Evolutionary conservation across 2,797 vertebrate genomes (phyloP), one percentile per base, ranked within the genome.

Genomic region (Sebastes kiyomatsui): DNA sequence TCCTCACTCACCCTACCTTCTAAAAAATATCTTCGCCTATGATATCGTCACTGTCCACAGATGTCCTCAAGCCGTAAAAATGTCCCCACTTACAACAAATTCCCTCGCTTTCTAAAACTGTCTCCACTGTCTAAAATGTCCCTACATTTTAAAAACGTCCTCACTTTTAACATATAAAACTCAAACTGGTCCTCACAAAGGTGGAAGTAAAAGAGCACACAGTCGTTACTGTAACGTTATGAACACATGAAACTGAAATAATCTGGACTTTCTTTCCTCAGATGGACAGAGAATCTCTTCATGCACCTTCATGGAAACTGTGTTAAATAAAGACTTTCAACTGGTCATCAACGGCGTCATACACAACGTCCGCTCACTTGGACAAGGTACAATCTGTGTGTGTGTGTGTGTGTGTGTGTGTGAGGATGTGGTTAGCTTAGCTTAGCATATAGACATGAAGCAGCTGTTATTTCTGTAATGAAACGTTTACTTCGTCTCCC

Each of bases 251-350:
- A 54, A 9, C 2, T 67, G 4, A 54, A 7, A 38, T 38, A 13
- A 38, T 38, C 4, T 79, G n/a, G 5, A 0, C 3, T 16, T 8
- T n/a, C 6, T 8, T 1, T 22, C 42, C 20, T 71, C 92, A 97
- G 97, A 96, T 22, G 96, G 96, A 81, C 93, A 38, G 84, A 94
- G 91, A 66, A 86, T 97, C 70, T 95, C 96, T 60, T 68, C 91
- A 20, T 88, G 93, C 72, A 96, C 95, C 0, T 85, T 91, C 12
- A 96, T 97, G 95, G 95, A 95, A 54, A 77, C 95, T 13, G 93
- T 97, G 72, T 4, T 97, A 72, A 94, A 87, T 81, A 93, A 95
- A 89, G 94, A 97, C 65, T 97, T 97, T 38, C 95, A 95, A 59
- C 94, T 97, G 32, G 54, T 95, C 77, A 91, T 97, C 90, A 96